phyloP scores from a whole-genome alignment of 1,140 invertebrate species.

The Drosophila pallidifrons region DNA sequence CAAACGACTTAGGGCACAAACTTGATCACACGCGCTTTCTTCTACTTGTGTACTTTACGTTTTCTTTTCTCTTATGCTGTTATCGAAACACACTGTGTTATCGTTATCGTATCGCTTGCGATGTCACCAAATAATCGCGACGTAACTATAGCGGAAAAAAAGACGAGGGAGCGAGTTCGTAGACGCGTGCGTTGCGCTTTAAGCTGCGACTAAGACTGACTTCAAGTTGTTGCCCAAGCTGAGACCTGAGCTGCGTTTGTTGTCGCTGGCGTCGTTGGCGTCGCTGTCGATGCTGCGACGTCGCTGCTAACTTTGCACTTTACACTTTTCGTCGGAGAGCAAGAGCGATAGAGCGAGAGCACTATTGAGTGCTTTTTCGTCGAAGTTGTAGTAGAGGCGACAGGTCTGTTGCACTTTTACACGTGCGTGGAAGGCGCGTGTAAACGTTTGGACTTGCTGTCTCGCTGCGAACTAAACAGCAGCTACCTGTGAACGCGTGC shows the following conservation, averaged over 20 bases:
- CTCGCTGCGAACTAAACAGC: constrained; percentile 60
- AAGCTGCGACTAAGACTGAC: constrained; percentile 77
- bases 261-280: constrained; percentile 37
- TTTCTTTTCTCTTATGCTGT: background rate
- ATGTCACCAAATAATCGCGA: constrained; percentile 42
- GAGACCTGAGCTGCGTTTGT: constrained; percentile 44
- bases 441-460: constrained; percentile 46
- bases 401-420: constrained; percentile 60
- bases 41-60: too few relatives aligned
- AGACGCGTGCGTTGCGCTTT: constrained; percentile 70
- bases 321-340: constrained; percentile 71
- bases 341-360: constrained; percentile 17
- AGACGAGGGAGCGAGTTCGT: constrained; percentile 45
- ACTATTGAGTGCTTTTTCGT: constrained; percentile 4
- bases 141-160: constrained; percentile 1
- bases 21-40: constrained; percentile 31
- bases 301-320: constrained; percentile 69
- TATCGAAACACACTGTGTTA: constrained; percentile 39
- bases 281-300: constrained; percentile 23
- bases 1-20: constrained; percentile 78
- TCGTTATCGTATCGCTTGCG: constrained; percentile 34
- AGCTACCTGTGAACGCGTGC: constrained; percentile 43
- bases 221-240: constrained; percentile 59
- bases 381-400: constrained; percentile 2
- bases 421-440: constrained; percentile 56